A percentile compares a stretch with the other conserved stretches of the same genome.
These are phyloP conservation scores for Oceanites oceanicus DNA, from an alignment of 2,113 vertebrate species.

Conservation along the genomic window DNA sequence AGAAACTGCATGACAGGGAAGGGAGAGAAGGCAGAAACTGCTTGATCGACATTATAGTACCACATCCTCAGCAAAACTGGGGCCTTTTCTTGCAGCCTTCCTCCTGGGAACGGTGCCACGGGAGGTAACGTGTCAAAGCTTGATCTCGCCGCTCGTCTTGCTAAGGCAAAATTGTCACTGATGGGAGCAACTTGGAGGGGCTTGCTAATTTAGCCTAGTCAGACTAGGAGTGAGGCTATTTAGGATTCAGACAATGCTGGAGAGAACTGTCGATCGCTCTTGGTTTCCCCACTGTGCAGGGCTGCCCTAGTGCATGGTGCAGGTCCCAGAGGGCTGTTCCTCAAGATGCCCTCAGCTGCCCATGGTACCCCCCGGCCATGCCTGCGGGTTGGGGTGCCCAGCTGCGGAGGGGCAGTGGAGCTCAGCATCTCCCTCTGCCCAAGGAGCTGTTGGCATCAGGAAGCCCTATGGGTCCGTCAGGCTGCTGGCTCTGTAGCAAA, in stretches of 20 bases:
- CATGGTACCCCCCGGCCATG: neutral
- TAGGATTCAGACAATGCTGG: neutral
- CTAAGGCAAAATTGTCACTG: neutral
- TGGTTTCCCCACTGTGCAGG: neutral
- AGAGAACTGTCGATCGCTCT: neutral
- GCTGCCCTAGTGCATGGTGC: neutral
- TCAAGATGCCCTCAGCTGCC: neutral
- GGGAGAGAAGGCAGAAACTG: slow-evolving; percentile 19
- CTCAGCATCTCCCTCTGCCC: neutral
- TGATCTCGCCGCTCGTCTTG: neutral
- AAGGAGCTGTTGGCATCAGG: neutral
- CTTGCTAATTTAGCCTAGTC: neutral
- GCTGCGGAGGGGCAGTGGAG: neutral
- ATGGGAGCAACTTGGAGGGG: neutral
- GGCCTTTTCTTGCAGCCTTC: neutral
- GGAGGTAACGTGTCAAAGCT: neutral
- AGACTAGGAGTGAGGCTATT: neutral
- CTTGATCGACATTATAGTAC: slow-evolving; percentile 39
- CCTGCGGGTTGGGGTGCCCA: rapidly evolving
- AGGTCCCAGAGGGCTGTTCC: neutral
- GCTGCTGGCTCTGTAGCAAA: slow-evolving; percentile 18
- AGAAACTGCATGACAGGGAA: slow-evolving; percentile 67
- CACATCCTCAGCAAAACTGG: neutral
- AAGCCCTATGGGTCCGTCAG: neutral
- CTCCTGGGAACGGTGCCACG: neutral